phyloP scores from a whole-genome alignment of 2,888 invertebrate species.

The Meteorus colon region DNA sequence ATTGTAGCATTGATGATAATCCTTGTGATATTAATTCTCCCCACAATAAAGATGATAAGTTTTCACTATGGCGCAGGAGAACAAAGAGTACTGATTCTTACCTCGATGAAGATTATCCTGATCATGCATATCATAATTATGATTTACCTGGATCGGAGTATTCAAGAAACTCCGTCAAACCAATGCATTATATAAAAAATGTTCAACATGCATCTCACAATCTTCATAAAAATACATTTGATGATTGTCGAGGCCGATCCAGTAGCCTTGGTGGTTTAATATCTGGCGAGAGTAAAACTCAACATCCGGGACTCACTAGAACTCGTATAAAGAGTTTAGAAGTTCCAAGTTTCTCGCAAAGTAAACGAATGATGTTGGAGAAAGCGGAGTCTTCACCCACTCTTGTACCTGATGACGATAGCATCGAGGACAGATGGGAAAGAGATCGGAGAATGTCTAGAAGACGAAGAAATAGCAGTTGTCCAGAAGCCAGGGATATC shows the following conservation, averaged over 20 bases:
- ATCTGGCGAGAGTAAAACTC: constrained; percentile 57
- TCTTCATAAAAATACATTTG: constrained; percentile 18
- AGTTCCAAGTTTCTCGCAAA: constrained; percentile 56
- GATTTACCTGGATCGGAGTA: constrained; percentile 49
- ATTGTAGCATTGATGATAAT: constrained; percentile 78
- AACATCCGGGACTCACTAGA: constrained; percentile 42
- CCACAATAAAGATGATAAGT: constrained; percentile 24
- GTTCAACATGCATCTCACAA: constrained; percentile 43
- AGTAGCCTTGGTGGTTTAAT: constrained; percentile 31
- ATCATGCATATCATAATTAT: constrained; percentile 43
- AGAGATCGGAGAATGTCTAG: constrained; percentile 55
- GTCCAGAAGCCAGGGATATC: constrained; percentile 60
- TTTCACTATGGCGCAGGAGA: constrained; percentile 54
- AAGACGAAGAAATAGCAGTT: constrained; percentile 65
- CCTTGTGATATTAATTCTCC: constrained; percentile 49
- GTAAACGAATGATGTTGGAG: constrained; percentile 58
- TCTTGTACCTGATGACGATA: constrained; percentile 62
- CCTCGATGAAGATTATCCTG: constrained; percentile 58
- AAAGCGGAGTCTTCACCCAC: constrained; percentile 69
- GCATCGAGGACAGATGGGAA: constrained; percentile 52
- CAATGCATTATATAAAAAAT: neutral
- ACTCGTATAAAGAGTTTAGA: constrained; percentile 49
- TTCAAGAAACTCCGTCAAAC: constrained; percentile 46
- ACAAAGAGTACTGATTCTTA: constrained; percentile 66
- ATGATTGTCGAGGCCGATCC: constrained; percentile 40